Base-by-base conservation (phyloP, 1,140 invertebrate genomes). In the Drosophila obscura region DNA sequence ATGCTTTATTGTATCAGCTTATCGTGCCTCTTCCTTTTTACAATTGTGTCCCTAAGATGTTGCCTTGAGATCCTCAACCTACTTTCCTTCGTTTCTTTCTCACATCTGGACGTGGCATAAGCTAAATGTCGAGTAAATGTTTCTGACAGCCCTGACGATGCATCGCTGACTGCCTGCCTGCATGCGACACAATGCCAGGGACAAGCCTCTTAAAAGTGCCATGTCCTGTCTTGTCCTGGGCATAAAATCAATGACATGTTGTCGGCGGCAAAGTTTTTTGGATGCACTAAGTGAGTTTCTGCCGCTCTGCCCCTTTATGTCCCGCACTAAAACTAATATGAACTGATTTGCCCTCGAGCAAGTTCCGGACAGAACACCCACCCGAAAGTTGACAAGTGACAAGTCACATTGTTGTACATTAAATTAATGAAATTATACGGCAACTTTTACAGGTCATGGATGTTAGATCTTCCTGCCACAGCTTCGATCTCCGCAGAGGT, bases 391-490 rank as follows among this genome's bases (percentile, higher is more conserved):
- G 82, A 87, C 83, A 87, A 76, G 79, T 87, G 83, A 87, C 82
- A 82, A 87, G 83, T 88, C 83, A 88, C 66, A 87, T 87, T 87
- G 71, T 78, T 71, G 59, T 85, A 73, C 82, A 85, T 85, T 87
- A 81, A 87, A 81, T 87, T 85, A 87, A 85, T 85, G 78, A 85
- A 85, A 87, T 87, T 75, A 81, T 82, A 78, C 48, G 7, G 26
- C 22, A 61, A 48, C 59, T 62, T 51, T 53, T 55, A 53, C 45
- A 74, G 68, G 79, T 73, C 64, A 76, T 46, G 57, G 67, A 51
- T 52, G 31, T 22, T 11, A 35, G 31, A 35, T 35, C 19, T 19
- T 19, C 19, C 1, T 4, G 4, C 45, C 46, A 57, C 56, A 28
- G 13, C 50, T 53, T 62, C 57, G 69, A 75, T 75, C 63, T 73